Base-by-base conservation (phyloP, 2,113 vertebrate genomes). In the Cinclus mexicanus region DNA sequence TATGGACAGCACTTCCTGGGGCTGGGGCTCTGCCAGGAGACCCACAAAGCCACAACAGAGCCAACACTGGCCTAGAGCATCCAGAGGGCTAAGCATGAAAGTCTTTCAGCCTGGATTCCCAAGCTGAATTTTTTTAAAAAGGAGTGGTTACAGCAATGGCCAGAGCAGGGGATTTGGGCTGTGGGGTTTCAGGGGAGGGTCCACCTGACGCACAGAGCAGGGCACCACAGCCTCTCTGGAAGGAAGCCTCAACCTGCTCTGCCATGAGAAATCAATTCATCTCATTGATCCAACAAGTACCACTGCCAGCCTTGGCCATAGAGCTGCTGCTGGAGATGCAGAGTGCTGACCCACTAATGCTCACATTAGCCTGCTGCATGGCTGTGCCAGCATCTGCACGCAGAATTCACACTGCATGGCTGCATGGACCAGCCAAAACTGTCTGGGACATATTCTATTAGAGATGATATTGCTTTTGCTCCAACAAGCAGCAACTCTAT, bases 391-490 rank as follows among this genome's bases (percentile, higher is more conserved):
- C 78, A 42, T 84, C 95, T 78, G 88, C 93, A 96, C 65, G n/a
- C 92, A 90, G 11, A 81, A 88, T 26, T 78, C 79, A 12, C 50
- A 23, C 89, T 87, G 91, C 94, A 59, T 35, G 94, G 75, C 83
- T 78, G 85, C 39, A 18, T 24, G 41, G 94, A 59, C 93, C 93
- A 94, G 97, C 97, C 97, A 97, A 95, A 96, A 91, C 68, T 97
- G 93, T 91, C 76, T 82, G 76, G 96, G 95, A 96, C 97, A 96
- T 95, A 97, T 94, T 98, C 97, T 97, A 95, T 98, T 97, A 97
- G 95, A 92, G 94, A 82, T 95, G 80, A 95, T 97, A 97, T 92
- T 96, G 96, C 69, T 79, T 97, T 95, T 95, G 96, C 93, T 97
- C 95, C 97, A 97, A 96, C 96, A 96, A 97, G 85, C 77, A 3